Evolutionary conservation across 2,113 vertebrate genomes (phyloP).

Genomic region (Fregata magnificens): DNA sequence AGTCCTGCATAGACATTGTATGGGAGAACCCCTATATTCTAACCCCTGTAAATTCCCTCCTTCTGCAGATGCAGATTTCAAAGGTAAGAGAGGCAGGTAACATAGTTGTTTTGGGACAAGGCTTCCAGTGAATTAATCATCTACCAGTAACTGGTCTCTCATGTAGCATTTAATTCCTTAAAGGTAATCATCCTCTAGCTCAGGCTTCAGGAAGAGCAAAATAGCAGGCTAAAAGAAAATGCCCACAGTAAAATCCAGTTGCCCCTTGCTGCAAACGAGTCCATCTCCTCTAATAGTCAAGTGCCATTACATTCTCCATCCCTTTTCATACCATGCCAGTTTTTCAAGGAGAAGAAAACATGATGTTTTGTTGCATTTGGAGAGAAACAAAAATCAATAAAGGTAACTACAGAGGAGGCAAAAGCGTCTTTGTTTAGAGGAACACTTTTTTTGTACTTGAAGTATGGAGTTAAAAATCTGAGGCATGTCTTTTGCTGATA

Average conservation of each 20-base stretch:
- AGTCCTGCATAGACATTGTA: not conserved
- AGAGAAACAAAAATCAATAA: not conserved
- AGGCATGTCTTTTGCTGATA: slow-evolving; percentile 24
- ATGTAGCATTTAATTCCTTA: not conserved
- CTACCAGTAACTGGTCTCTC: not conserved
- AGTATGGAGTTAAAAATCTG: slow-evolving; percentile 11
- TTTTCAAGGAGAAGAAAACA: not conserved
- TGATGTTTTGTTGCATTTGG: not conserved
- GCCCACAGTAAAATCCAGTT: not conserved
- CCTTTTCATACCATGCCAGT: not conserved
- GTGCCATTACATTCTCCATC: not conserved
- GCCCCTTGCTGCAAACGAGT: not conserved
- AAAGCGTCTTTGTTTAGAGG: not conserved
- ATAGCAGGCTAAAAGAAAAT: not conserved
- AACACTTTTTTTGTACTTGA: not conserved
- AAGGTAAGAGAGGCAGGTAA: not conserved
- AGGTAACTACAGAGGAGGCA: not conserved
- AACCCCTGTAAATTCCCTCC: not conserved
- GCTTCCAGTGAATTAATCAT: not conserved
- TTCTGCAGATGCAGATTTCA: not conserved
- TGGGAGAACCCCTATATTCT: not conserved
- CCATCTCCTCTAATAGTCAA: not conserved
- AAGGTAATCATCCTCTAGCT: not conserved
- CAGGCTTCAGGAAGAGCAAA: not conserved
- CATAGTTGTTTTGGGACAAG: not conserved